Evolutionary conservation across 2,888 invertebrate genomes (phyloP), one percentile per base, ranked within the genome.

Genomic region (Eupithecia exiguata): DNA sequence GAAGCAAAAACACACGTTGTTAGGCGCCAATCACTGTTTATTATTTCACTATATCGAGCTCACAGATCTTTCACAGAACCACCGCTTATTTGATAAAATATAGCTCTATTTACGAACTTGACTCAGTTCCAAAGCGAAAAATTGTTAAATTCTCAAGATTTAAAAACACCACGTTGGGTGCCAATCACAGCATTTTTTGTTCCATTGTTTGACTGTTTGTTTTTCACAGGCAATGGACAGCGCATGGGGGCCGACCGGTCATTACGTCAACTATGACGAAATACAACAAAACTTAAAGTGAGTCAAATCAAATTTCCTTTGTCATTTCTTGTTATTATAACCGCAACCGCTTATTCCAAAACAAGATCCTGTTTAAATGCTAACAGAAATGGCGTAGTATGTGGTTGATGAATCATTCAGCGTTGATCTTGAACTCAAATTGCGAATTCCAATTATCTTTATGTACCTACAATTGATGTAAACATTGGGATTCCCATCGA

Each of bases 231-330:
- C 87, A 58, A 91, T 94, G 88, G 94, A 95, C 80, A 92, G 93
- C 80, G 94, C 94, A 7, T 95, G 94, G 94, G 94, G 94, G 49
- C 92, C 93, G 0, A 89, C 92, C 63, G 94, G 94, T 5, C 97
- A 98, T 88, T 97, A 97, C 88, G 97, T 97, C 79, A 98, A 98
- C 90, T 97, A 97, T 84, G 97, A 97, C 87, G 97, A 98, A 91
- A 96, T 98, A 84, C 97, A 97, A 90, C 97, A 96, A 84, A 97
- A 97, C 89, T 94, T 97, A 83, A 97, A 97, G 97, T 97, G 94
- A 96, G 95, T 92, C 79, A 72, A 78, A 77, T 74, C 67, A 71
- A 65, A 74, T 71, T 58, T 49, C 46, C 61, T 70, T 40, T 40
- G 40, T 58, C 58, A 25, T 25, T 43, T 66, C 40, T n/a, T 25